phyloP scores from a whole-genome alignment of 37 sponge, comb jelly and placozoan species.

The Theonella swinhoei region DNA sequence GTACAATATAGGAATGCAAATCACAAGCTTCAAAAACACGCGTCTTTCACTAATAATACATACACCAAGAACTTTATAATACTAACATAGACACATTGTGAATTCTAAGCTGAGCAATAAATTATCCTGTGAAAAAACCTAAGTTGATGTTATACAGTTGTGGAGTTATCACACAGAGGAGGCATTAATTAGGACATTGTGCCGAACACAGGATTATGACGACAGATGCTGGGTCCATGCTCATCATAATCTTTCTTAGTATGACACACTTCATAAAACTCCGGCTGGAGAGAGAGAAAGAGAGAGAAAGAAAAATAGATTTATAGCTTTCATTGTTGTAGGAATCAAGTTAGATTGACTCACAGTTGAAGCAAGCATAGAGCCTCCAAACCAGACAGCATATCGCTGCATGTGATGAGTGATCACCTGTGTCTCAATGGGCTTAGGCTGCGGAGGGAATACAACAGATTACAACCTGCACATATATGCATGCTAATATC shows the following conservation, averaged over 20 bases:
- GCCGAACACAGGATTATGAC: constrained; percentile 99
- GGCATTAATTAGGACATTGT: constrained; percentile 78
- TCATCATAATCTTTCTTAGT: constrained; percentile 99
- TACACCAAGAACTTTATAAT: no score
- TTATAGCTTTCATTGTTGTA: not conserved
- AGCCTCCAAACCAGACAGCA: constrained; percentile 93
- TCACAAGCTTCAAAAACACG: no score
- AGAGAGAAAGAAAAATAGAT: not conserved
- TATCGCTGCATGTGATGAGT: constrained; percentile 92
- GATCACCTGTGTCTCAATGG: constrained; percentile 83
- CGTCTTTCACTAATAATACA: no score
- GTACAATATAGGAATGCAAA: no score
- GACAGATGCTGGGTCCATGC: constrained; percentile 98
- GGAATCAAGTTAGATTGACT: constrained; percentile 10
- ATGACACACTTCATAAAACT: constrained; percentile 99
- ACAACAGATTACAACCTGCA: no score
- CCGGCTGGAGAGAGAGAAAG: constrained; percentile 80
- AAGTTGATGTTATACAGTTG: not conserved
- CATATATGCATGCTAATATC: no score
- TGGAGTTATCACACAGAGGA: not conserved
- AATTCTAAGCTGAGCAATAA: not conserved
- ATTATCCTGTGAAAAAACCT: not conserved
- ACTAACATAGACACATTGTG: not conserved
- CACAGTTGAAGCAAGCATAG: constrained; percentile 82
- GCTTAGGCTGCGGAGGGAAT: constrained; percentile 68